Conservation (phyloP, 30 jellyfish, hydroid and myxozoan genomes). For the Aurelia sp. region DNA sequence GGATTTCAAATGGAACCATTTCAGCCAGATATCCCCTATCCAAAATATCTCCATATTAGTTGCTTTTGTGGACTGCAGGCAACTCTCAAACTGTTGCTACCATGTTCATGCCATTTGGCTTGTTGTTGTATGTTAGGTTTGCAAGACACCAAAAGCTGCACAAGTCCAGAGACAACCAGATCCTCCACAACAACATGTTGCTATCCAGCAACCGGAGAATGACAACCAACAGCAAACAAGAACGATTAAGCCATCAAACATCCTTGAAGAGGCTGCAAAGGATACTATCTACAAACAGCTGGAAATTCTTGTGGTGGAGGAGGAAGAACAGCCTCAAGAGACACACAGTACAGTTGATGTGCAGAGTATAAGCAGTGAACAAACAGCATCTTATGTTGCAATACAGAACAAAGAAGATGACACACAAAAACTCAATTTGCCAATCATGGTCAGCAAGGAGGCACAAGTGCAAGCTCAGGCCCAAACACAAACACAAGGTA, state of each 20-base stretch:
- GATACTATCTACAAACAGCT: constrained; percentile 82
- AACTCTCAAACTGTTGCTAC: too few relatives aligned
- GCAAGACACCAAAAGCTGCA: constrained; percentile 45
- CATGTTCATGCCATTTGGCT: too few relatives aligned
- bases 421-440: constrained; percentile 8
- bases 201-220: constrained; percentile 11
- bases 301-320: constrained; percentile 65
- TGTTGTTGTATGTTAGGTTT: background rate
- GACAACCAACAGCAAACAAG: constrained; percentile 17
- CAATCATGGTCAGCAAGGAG: constrained; percentile 21
- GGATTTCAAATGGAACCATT: too few relatives aligned
- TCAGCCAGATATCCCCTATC: too few relatives aligned
- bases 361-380: constrained; percentile 68
- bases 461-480: background rate
- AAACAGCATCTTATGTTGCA: constrained; percentile 51
- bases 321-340: constrained; percentile 40
- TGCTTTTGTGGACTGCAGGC: too few relatives aligned
- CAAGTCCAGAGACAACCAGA: constrained; percentile 45
- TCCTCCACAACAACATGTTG: constrained; percentile 33
- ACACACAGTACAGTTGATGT: constrained; percentile 68
- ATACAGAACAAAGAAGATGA: constrained; percentile 33
- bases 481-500: background rate
- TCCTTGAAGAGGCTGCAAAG: constrained; percentile 92
- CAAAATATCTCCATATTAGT: too few relatives aligned
- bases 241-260: constrained; percentile 66